These are phyloP conservation scores for Lycodopsis pacificus DNA, from an alignment of 2,797 vertebrate species.

Conservation along the genomic window DNA sequence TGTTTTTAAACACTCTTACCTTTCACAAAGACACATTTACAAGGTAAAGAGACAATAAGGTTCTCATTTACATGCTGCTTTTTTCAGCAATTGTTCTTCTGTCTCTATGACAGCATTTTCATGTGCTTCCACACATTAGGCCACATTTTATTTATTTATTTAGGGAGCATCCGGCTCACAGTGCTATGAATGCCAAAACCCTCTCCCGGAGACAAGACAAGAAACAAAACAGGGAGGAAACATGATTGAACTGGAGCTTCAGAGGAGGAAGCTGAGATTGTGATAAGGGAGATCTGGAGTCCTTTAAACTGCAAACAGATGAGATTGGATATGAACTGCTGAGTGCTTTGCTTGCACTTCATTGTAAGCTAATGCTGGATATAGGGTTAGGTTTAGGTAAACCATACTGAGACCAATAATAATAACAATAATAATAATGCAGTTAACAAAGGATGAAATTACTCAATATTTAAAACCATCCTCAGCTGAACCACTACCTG, in stretches of 20 bases:
- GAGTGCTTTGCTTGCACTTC: background rate
- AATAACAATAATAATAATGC: background rate
- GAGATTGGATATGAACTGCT: conserved; percentile 19
- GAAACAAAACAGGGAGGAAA: conserved; percentile 20
- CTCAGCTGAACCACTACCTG: conserved; percentile 12
- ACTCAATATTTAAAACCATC: background rate
- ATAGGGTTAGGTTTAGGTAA: background rate
- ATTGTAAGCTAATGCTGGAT: background rate
- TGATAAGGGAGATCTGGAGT: conserved; percentile 41
- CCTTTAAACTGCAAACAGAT: conserved; percentile 30
- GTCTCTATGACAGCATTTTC: conserved; percentile 42
- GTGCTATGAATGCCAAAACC: conserved; percentile 18
- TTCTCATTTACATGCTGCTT: background rate
- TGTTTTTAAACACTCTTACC: background rate
- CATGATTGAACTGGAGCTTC: conserved; percentile 23
- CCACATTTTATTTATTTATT: conserved; percentile 26
- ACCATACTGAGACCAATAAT: background rate
- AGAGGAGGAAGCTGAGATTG: conserved; percentile 42
- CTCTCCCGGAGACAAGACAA: conserved; percentile 31
- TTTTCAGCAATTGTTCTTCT: conserved; percentile 28
- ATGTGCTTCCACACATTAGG: conserved; percentile 50
- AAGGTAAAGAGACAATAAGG: background rate
- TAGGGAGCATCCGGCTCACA: conserved; percentile 42
- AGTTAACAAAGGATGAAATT: background rate
- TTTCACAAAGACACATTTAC: background rate